Conservation (phyloP, 2,888 invertebrate species). For the Philereme vetulata region DNA sequence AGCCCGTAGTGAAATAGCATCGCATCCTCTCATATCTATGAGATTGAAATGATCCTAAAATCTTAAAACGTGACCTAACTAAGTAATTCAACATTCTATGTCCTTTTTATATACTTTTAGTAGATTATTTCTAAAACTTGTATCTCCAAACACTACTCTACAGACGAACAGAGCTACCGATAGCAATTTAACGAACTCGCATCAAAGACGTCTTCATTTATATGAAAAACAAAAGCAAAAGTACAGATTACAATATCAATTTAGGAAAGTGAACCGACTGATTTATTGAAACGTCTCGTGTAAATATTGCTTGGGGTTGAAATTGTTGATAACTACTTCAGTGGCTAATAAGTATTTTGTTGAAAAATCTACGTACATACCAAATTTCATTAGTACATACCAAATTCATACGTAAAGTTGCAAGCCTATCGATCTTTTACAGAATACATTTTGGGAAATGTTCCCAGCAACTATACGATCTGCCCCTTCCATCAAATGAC, state of each 20-base stretch:
- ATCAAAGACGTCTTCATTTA: slow-evolving; percentile 80
- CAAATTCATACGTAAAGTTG: too few species aligned
- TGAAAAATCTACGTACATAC: too few species aligned
- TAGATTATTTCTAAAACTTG: neutral
- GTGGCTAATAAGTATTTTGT: slow-evolving; percentile 28
- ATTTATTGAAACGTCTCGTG: slow-evolving; percentile 76
- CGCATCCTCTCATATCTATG: too few species aligned
- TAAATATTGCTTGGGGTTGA: slow-evolving; percentile 63
- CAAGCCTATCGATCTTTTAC: too few species aligned
- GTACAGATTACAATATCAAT: slow-evolving; percentile 83
- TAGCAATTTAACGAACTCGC: slow-evolving; percentile 83
- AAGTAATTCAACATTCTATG: too few species aligned
- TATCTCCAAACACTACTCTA: slow-evolving; percentile 46
- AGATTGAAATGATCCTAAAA: too few species aligned
- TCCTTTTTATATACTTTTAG: neutral
- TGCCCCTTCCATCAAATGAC: too few species aligned
- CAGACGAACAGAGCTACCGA: slow-evolving; percentile 52
- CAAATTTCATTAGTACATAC: too few species aligned
- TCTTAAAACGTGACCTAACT: too few species aligned
- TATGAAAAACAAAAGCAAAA: slow-evolving; percentile 75
- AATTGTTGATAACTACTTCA: slow-evolving; percentile 52
- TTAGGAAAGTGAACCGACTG: slow-evolving; percentile 81
- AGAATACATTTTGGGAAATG: too few species aligned
- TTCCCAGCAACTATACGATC: too few species aligned
- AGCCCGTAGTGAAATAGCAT: too few species aligned